Percentiles rank a stretch among this genome's conserved stretches.
These are phyloP conservation scores for Eulimnadia texana DNA, from an alignment of 1,140 invertebrate genomes.

Conservation along the genomic window DNA sequence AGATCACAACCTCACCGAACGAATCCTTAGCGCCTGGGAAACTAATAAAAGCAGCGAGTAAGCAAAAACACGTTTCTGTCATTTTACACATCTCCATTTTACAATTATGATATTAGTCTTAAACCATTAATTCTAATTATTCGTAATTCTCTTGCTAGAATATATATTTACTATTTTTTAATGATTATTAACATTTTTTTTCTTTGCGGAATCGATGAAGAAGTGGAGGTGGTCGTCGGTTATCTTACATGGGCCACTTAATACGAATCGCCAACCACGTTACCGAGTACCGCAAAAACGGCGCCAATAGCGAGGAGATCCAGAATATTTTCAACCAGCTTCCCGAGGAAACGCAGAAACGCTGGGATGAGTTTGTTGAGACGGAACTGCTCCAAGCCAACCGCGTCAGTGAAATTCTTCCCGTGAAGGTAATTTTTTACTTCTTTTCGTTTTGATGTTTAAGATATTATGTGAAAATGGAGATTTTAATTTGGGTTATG, in stretches of 20 bases:
- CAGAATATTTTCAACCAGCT: constrained; percentile 32
- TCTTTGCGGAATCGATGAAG: constrained; percentile 24
- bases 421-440: constrained; percentile 20
- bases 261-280: constrained; percentile 54
- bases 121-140: too few relatives aligned
- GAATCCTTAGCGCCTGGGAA: constrained; percentile 48
- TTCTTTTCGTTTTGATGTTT: too few relatives aligned
- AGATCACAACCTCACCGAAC: constrained; percentile 46
- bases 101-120: too few relatives aligned
- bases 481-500: too few relatives aligned
- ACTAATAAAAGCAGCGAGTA: constrained; percentile 39
- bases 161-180: background rate
- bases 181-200: background rate
- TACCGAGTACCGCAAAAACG: constrained; percentile 31
- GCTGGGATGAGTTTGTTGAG: constrained; percentile 44
- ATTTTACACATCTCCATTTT: background rate
- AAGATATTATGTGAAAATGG: too few relatives aligned
- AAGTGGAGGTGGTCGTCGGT: constrained; percentile 35
- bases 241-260: constrained; percentile 62
- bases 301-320: constrained; percentile 28
- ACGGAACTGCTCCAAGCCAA: constrained; percentile 42
- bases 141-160: too few relatives aligned
- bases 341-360: constrained; percentile 35
- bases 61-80: constrained; percentile 21
- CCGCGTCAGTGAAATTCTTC: constrained; percentile 39